Conservation (phyloP, 2,888 invertebrate genomes). For the Norana najaformis region DNA sequence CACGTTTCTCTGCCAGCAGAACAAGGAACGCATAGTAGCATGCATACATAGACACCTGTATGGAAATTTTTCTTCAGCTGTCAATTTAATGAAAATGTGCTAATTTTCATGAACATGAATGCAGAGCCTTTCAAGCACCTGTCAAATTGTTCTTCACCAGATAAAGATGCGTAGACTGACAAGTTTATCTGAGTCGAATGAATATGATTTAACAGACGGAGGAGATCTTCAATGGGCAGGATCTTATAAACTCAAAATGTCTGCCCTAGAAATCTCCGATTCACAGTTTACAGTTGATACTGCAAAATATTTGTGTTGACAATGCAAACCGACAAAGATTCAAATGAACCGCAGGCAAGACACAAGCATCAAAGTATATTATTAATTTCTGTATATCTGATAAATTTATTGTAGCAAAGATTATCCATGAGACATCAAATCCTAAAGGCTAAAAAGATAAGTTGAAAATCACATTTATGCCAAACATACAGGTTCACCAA, state of each 20-base stretch:
- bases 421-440: neutral
- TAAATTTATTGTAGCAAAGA: neutral
- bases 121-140: too few relatives aligned
- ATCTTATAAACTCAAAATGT: neutral
- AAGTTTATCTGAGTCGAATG: neutral
- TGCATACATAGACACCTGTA: too few relatives aligned
- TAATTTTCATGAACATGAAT: too few relatives aligned
- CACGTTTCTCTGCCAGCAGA: neutral
- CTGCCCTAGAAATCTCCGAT: neutral
- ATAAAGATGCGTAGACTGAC: too few relatives aligned
- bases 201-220: neutral
- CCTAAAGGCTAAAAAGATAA: neutral
- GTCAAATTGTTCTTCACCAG: neutral
- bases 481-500: neutral
- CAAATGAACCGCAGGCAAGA: neutral
- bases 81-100: too few relatives aligned
- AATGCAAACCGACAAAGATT: neutral
- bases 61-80: too few relatives aligned
- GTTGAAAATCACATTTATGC: neutral
- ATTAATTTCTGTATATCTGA: neutral
- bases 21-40: neutral
- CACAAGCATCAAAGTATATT: neutral
- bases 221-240: neutral
- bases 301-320: neutral
- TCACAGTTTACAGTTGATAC: neutral